phyloP scores from a whole-genome alignment of 2,888 invertebrate species.

The Physocephala rufipes region DNA sequence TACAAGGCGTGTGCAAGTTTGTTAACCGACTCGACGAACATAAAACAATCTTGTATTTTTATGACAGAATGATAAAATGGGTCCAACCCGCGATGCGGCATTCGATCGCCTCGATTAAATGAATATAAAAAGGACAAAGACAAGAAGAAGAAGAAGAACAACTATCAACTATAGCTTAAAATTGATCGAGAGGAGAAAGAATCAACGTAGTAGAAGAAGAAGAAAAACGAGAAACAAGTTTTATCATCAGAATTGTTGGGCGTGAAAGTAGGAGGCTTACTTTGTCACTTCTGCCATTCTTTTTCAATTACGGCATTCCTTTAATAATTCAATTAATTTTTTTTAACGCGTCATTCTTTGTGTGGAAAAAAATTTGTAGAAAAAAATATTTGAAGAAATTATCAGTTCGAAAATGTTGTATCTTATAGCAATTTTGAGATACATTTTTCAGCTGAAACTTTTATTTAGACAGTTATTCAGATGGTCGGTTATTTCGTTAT shows the following conservation, averaged over 20 bases:
- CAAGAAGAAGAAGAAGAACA: not conserved
- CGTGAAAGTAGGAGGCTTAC: not conserved
- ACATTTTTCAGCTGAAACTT: too few species aligned
- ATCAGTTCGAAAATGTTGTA: too few species aligned
- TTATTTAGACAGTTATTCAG: too few species aligned
- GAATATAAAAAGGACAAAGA: not conserved
- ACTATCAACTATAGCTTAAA: not conserved
- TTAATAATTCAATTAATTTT: not conserved
- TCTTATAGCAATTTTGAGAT: too few species aligned
- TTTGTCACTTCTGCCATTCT: not conserved
- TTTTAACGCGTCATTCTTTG: not conserved
- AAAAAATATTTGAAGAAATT: too few species aligned
- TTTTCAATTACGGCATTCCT: not conserved
- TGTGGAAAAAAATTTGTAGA: too few species aligned
- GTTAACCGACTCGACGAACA: constrained; percentile 16
- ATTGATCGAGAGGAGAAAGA: not conserved
- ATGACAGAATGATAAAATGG: too few species aligned
- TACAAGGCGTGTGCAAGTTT: constrained; percentile 6
- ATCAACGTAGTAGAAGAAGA: not conserved
- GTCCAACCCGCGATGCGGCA: too few species aligned
- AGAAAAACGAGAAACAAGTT: too few species aligned
- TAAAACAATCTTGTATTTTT: not conserved
- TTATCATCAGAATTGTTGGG: too few species aligned
- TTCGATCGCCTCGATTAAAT: not conserved
- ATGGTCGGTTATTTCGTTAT: too few species aligned